Base-by-base conservation (phyloP, 2,888 invertebrate genomes). In the Ethmia dodecea region DNA sequence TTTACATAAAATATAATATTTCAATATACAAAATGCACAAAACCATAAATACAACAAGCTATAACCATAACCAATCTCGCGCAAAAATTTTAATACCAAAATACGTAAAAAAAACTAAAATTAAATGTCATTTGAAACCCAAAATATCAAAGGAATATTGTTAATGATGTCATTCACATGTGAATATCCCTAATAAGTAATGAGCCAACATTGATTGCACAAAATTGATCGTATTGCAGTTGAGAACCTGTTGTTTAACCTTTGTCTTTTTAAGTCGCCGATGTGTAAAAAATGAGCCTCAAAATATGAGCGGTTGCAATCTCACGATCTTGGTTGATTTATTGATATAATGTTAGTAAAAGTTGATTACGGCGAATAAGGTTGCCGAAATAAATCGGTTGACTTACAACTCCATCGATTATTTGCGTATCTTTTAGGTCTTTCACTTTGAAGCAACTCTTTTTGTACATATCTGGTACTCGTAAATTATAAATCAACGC, bases 121-220 rank as follows among this genome's bases (percentile, higher is more conserved):
- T 3, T 22, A 9, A 22, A n/a, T n/a, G 22, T 22, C 22, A 22
- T 20, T 20, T 20, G n/a, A n/a, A n/a, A n/a, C n/a, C n/a, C n/a
- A 13, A 29, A 35, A 31, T 9, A 13, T n/a, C n/a, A 14, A n/a
- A 13, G n/a, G 9, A 13, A n/a, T 13, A 29, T 37, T 44, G 45
- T 52, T 45, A 52, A 66, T 60, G 59, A 57, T 57, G 58, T 53
- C 55, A 59, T 65, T 60, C 58, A 55, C 49, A 49, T 39, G 52
- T 60, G 58, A 55, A 61, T 63, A 58, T 54, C 56, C 52, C 55
- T 57, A 61, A 61, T 61, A 62, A 55, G 60, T 63, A 73, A 70
- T 68, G 56, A 66, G 60, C 63, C 55, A 59, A 60, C 60, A 57
- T 56, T 59, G 60, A 58, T 77, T 78, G 68, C 74, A 72, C 68